Evolutionary conservation across 2,113 vertebrate genomes (phyloP), one percentile per base, ranked within the genome.

Genomic region (Uria lomvia): DNA sequence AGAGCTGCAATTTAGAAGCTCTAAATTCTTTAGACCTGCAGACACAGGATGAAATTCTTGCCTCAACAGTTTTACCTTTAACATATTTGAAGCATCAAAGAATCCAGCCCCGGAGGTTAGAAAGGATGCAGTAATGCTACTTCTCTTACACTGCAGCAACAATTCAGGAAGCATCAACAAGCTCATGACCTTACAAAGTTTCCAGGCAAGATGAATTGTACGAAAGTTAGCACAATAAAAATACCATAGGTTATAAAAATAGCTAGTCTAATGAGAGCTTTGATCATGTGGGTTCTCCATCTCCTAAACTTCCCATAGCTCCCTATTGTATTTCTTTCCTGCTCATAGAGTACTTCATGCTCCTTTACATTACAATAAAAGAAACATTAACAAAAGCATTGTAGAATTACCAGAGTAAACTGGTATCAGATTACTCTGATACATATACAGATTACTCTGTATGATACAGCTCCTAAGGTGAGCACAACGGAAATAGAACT

Each of bases 261-360:
- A 85, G 34, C 53, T 27, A 47, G 23, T 19, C 56, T 60, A 93
- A 30, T 19, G 3, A 68, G 6, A 68, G 17, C 20, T 88, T 74
- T 22, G 49, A 59, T 34, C 73, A 60, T 1, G 34, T 21, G 36
- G 34, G 60, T 20, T 90, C 70, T 47, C 16, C 34, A 65, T 42
- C n/a, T 42, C 4, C 0, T 15, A 26, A 88, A 56, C 15, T 55
- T 59, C n/a, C 36, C 1, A 2, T 2, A 49, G 49, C 34, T 79
- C 43, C 67, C 62, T 49, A 9, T 18, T 34, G 47, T 34, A 30
- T 19, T 58, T 24, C 43, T 34, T 52, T 47, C 47, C 23, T 40
- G 10, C 19, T 87, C 43, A 52, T 49, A 60, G n/a, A 53, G 16
- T 56, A 9, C 3, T 2, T 68, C 40, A 27, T 17, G 32, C 27